phyloP scores from a whole-genome alignment of 2,888 invertebrate species.

The Patella depressa region DNA sequence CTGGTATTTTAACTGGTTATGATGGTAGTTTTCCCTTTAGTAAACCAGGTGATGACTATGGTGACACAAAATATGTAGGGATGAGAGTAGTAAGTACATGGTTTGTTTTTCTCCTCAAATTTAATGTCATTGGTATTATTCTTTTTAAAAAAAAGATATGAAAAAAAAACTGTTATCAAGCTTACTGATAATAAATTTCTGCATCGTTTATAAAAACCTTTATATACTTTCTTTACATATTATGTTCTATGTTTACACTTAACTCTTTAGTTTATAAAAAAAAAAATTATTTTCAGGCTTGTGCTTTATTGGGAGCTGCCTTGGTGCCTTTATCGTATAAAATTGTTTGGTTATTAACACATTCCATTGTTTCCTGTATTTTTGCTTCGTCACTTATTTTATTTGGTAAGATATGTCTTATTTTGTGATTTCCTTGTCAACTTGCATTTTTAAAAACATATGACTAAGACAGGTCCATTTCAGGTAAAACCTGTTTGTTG shows the following conservation, averaged over 20 bases:
- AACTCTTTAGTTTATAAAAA: background rate
- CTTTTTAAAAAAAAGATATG: background rate
- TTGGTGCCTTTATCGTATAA: conserved; percentile 89
- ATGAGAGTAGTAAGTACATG: conserved; percentile 79
- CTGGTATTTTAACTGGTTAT: conserved; percentile 92
- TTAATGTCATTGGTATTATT: background rate
- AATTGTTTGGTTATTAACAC: conserved; percentile 90
- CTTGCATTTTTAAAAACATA: background rate
- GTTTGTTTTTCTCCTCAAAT: conserved; percentile 5
- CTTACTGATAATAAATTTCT: too few relatives aligned
- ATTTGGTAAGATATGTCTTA: conserved; percentile 78
- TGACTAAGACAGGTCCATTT: background rate
- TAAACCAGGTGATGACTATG: conserved; percentile 95
- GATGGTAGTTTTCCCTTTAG: conserved; percentile 95
- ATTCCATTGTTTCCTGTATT: conserved; percentile 83
- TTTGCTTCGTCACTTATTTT: conserved; percentile 86
- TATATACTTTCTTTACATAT: background rate
- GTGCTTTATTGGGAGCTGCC: conserved; percentile 87
- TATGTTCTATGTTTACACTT: background rate
- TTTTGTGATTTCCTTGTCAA: background rate
- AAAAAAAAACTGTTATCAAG: background rate
- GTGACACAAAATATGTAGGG: conserved; percentile 88
- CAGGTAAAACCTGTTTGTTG: background rate
- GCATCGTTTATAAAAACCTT: background rate
- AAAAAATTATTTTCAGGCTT: too few relatives aligned